Percentiles rank a stretch among this genome's conserved stretches.
Conservation (phyloP, 2,888 invertebrate species). For the Mythimna vitellina region DNA sequence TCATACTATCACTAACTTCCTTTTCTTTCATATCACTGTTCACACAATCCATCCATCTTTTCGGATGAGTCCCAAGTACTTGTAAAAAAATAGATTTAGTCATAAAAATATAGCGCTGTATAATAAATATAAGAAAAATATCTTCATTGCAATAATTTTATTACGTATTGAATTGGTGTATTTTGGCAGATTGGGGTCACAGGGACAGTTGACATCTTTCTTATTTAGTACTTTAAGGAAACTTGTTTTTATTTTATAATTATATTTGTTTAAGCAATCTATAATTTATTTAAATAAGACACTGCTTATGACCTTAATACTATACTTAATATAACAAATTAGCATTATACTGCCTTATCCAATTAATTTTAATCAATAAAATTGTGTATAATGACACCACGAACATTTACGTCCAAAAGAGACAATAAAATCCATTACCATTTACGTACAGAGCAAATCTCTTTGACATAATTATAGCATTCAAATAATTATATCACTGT, state of each 20-base stretch:
- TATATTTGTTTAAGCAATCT: background rate
- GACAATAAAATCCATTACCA: constrained; percentile 11
- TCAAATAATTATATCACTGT: constrained; percentile 6
- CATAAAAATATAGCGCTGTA: background rate
- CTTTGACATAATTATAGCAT: constrained; percentile 14
- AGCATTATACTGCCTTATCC: background rate
- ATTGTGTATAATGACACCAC: background rate
- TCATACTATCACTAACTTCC: too few relatives aligned
- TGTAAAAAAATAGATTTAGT: too few relatives aligned
- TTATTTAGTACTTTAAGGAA: background rate
- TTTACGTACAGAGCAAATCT: constrained; percentile 20
- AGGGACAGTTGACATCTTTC: background rate
- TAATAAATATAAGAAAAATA: background rate
- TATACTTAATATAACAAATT: constrained; percentile 4
- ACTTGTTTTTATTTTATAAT: background rate
- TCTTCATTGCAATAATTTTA: background rate
- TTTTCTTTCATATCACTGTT: too few relatives aligned
- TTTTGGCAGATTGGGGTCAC: background rate
- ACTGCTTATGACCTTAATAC: background rate
- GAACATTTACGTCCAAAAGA: background rate
- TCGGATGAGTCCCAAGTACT: too few relatives aligned
- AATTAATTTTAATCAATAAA: constrained; percentile 5
- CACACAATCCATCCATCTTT: too few relatives aligned
- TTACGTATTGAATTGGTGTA: background rate
- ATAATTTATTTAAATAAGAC: constrained; percentile 16